A percentile compares a stretch with the other conserved stretches of the same genome.
phyloP scores from a whole-genome alignment of 2,888 invertebrate species.

The Lepidocyrtinus sp. region DNA sequence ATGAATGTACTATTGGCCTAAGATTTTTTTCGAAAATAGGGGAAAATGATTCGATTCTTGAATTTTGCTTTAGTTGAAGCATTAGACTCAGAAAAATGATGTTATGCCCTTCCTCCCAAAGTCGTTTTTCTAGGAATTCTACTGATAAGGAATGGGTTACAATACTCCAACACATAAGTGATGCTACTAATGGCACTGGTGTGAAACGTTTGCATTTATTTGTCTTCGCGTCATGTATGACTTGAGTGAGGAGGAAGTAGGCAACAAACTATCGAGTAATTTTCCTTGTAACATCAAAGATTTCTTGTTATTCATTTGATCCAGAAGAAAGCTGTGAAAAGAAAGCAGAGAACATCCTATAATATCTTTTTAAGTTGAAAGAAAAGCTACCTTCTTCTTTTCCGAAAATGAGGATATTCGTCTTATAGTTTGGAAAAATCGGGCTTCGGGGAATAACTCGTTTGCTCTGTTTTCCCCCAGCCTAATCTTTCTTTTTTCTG shows the following conservation, averaged over 20 bases:
- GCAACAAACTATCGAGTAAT: slow-evolving; percentile 25
- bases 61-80: too few species aligned
- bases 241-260: neutral
- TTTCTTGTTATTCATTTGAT: neutral
- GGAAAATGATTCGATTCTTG: too few species aligned
- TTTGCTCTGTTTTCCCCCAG: neutral
- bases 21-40: too few species aligned
- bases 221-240: neutral
- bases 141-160: too few species aligned
- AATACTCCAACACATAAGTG: too few species aligned
- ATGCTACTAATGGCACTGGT: neutral
- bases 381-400: neutral
- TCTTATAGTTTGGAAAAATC: neutral
- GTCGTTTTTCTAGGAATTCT: too few species aligned
- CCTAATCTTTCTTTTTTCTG: neutral
- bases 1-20: too few species aligned
- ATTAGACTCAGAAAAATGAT: too few species aligned
- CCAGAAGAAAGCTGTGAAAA: neutral
- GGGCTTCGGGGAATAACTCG: neutral
- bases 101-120: too few species aligned
- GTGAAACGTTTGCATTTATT: slow-evolving; percentile 2
- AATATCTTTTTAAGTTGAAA: neutral
- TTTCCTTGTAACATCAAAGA: slow-evolving; percentile 28
- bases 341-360: neutral
- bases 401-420: neutral